phyloP scores from a whole-genome alignment of 2,888 invertebrate genomes.

The Hermaeophaga mercurialis region DNA sequence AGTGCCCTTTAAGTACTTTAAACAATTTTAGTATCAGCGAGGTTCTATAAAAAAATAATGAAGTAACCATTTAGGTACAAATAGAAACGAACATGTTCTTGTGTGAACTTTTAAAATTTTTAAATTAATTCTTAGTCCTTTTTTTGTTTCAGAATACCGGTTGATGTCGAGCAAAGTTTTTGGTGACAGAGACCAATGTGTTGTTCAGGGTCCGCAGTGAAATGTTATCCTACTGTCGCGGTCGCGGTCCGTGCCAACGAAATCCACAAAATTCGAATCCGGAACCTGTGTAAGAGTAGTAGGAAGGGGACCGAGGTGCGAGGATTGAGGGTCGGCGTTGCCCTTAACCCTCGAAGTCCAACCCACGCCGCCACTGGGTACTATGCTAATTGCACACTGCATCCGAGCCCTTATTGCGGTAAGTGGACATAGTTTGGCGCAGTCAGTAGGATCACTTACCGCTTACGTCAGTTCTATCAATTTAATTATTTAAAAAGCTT shows the following conservation, averaged over 20 bases:
- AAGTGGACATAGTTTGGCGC: slow-evolving; percentile 50
- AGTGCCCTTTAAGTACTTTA: too few relatives aligned
- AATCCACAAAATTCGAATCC: background rate
- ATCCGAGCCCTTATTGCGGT: slow-evolving; percentile 79
- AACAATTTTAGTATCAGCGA: too few relatives aligned
- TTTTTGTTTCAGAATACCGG: slow-evolving; percentile 29
- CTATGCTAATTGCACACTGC: slow-evolving; percentile 79
- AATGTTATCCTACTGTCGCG: slow-evolving; percentile 20
- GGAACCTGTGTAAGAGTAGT: slow-evolving; percentile 28
- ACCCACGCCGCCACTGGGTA: slow-evolving; percentile 69
- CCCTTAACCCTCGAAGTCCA: slow-evolving; percentile 57
- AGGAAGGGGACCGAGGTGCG: slow-evolving; percentile 39
- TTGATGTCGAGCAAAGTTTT: slow-evolving; percentile 21
- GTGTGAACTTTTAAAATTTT: too few relatives aligned
- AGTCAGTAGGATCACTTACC: too few relatives aligned
- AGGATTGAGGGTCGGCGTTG: slow-evolving; percentile 49
- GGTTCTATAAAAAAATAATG: too few relatives aligned
- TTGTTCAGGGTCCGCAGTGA: slow-evolving; percentile 28
- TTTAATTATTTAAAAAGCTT: too few relatives aligned
- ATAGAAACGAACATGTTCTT: too few relatives aligned
- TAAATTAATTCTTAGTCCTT: too few relatives aligned
- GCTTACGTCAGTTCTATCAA: too few relatives aligned
- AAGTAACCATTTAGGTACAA: too few relatives aligned
- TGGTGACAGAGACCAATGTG: slow-evolving; percentile 27
- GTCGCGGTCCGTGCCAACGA: slow-evolving; percentile 22